Conservation (phyloP, 2,888 invertebrate genomes). For the Xestia c-nigrum region DNA sequence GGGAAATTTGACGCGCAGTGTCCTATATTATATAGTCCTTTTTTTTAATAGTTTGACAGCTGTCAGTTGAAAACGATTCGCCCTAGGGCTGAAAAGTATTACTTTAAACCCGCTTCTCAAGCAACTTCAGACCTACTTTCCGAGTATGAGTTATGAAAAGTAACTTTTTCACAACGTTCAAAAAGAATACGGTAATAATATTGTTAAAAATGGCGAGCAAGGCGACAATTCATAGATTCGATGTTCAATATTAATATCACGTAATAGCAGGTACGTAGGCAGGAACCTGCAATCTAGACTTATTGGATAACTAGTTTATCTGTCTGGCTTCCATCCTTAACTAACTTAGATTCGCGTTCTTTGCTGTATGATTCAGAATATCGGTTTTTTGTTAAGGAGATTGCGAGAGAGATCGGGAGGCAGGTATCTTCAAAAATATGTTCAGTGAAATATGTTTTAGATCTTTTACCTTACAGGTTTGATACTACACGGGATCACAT, state of each 20-base stretch:
- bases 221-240: neutral
- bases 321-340: constrained; percentile 46
- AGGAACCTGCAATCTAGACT: constrained; percentile 42
- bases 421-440: neutral
- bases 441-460: neutral
- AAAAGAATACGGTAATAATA: neutral
- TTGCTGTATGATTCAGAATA: constrained; percentile 40
- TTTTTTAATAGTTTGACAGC: no score
- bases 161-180: neutral
- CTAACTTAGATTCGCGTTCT: constrained; percentile 41
- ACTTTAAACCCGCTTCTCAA: no score
- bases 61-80: no score
- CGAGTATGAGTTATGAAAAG: neutral
- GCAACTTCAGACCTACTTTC: no score
- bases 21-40: no score
- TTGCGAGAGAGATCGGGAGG: neutral
- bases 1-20: no score
- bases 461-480: neutral
- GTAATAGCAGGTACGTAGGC: constrained; percentile 9
- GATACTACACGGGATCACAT: neutral
- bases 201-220: neutral
- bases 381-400: constrained; percentile 28
- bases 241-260: constrained; percentile 34
- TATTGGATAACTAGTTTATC: constrained; percentile 50
- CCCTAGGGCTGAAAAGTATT: no score